A percentile compares a stretch with the other conserved stretches of the same genome.
These are phyloP conservation scores for Frieseomelitta varia DNA, from an alignment of 1,140 invertebrate genomes.

Conservation along the genomic window DNA sequence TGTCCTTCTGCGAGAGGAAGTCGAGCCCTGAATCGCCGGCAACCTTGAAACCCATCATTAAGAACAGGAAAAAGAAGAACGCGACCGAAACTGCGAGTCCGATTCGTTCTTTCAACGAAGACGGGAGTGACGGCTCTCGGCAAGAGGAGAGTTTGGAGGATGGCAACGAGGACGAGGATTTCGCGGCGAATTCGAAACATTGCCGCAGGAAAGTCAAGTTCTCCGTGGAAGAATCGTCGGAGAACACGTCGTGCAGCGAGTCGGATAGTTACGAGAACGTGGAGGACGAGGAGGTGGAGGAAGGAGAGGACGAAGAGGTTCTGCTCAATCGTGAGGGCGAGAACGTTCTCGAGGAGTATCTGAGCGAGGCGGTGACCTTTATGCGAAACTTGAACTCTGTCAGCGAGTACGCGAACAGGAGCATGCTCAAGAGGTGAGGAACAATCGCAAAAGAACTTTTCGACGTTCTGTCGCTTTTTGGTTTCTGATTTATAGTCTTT, in stretches of 20 bases:
- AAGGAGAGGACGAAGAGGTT: neutral
- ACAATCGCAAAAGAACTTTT: neutral
- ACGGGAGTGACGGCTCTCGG: constrained; percentile 34
- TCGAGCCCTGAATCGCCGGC: neutral
- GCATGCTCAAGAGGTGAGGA: constrained; percentile 44
- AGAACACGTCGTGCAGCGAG: constrained; percentile 40
- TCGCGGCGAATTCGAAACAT: neutral
- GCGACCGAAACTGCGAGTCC: neutral
- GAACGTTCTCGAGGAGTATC: constrained; percentile 68
- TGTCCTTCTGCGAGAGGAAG: constrained; percentile 56
- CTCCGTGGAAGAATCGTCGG: constrained; percentile 2
- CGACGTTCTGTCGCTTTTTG: neutral
- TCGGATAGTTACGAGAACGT: constrained; percentile 36
- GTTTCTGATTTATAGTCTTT: too few relatives aligned
- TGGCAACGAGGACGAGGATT: constrained; percentile 4
- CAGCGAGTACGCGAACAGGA: constrained; percentile 65
- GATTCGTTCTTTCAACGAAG: constrained; percentile 27
- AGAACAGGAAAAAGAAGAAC: constrained; percentile 50
- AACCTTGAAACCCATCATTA: constrained; percentile 63
- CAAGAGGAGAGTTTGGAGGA: constrained; percentile 20
- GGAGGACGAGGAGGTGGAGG: constrained; percentile 15
- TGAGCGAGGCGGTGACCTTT: constrained; percentile 70
- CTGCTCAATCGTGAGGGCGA: neutral
- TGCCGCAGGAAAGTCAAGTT: constrained; percentile 50
- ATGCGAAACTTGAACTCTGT: constrained; percentile 73